A percentile compares a stretch with the other conserved stretches of the same genome.
These are phyloP conservation scores for Drosophila percnosoma DNA, from an alignment of 2,888 invertebrate species.

Conservation along the genomic window DNA sequence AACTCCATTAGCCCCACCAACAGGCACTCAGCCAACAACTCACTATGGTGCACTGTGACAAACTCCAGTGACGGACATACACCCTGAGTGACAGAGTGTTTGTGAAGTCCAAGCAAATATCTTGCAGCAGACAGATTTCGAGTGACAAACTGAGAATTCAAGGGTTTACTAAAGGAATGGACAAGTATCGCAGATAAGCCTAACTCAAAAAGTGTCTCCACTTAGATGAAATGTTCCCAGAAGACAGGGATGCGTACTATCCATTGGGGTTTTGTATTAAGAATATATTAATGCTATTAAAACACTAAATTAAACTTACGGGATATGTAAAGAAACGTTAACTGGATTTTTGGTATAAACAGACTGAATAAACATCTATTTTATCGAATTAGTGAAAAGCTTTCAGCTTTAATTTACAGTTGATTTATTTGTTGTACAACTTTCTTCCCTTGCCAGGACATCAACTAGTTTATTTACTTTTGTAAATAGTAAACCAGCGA, in stretches of 20 bases:
- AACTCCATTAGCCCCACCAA: slow-evolving; percentile 68
- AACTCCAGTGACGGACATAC: slow-evolving; percentile 34
- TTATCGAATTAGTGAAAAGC: not conserved
- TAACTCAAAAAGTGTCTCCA: not conserved
- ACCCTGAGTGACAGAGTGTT: slow-evolving; percentile 29
- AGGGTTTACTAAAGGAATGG: not conserved
- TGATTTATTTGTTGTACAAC: not conserved
- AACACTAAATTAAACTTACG: not conserved
- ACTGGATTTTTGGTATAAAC: not conserved
- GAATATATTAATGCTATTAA: not conserved
- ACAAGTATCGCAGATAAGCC: not conserved
- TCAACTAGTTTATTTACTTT: slow-evolving; percentile 14
- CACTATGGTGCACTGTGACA: slow-evolving; percentile 36
- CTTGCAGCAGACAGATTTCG: slow-evolving; percentile 17
- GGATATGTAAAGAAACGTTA: not conserved
- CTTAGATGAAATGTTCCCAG: not conserved
- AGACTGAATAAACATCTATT: not conserved
- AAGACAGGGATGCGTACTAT: not conserved
- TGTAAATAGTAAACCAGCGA: not conserved
- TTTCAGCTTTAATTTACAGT: not conserved
- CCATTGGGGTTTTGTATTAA: no score
- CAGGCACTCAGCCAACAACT: slow-evolving; percentile 34
- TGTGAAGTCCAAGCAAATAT: slow-evolving; percentile 9
- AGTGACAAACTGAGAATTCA: not conserved
- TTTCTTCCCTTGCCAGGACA: not conserved